Percentiles rank a stretch among this genome's conserved stretches.
These are phyloP conservation scores for Netelia inedita DNA, from an alignment of 2,888 invertebrate genomes.

Conservation along the genomic window DNA sequence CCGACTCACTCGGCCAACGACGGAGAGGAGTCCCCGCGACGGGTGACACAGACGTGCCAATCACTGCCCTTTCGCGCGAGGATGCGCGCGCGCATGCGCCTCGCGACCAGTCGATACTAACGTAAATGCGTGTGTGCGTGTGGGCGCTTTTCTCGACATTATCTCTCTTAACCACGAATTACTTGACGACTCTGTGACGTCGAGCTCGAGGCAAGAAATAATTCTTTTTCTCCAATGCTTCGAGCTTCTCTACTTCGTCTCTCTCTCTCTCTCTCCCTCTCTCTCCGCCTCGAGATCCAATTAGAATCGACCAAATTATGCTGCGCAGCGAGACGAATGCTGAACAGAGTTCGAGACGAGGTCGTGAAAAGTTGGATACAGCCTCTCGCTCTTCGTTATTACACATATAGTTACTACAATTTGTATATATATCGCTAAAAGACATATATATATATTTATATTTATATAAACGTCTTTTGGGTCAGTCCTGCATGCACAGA, in stretches of 20 bases:
- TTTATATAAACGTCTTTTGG: constrained; percentile 19
- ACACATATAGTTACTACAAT: neutral
- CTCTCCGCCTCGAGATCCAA: constrained; percentile 43
- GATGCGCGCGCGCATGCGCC: constrained; percentile 60
- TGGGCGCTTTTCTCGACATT: neutral
- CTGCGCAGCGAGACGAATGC: constrained; percentile 21
- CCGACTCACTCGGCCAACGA: neutral
- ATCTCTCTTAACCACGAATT: constrained; percentile 25
- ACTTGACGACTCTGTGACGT: constrained; percentile 29
- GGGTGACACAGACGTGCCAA: constrained; percentile 18
- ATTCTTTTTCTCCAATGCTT: constrained; percentile 2
- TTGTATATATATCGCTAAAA: neutral
- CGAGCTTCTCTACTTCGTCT: neutral
- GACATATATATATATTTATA: neutral
- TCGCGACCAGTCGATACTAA: constrained; percentile 64
- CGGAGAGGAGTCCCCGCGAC: neutral
- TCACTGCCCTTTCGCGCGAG: constrained; percentile 17
- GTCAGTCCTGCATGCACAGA: constrained; percentile 28
- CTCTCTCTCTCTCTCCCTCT: neutral
- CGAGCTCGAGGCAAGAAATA: neutral
- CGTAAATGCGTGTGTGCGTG: constrained; percentile 23
- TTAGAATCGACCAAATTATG: constrained; percentile 58
- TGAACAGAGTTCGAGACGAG: neutral
- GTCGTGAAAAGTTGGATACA: constrained; percentile 37
- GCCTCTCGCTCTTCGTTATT: neutral